Base-by-base conservation (phyloP, 2,888 invertebrate species). In the Agrypnus murinus region DNA sequence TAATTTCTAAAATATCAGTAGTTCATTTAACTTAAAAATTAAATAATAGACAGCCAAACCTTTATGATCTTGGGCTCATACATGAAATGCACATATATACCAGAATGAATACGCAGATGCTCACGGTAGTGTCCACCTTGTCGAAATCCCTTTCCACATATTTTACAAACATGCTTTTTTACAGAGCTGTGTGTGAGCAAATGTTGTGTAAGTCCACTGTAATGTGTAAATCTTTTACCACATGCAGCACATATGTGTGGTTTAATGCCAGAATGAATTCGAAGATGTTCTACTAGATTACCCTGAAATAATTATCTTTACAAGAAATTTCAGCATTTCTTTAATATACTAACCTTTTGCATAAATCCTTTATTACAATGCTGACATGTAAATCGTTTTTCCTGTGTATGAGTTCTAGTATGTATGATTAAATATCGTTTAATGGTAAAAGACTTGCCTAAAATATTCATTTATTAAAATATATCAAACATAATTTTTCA, bases 101-200 rank as follows among this genome's bases (percentile, higher is more conserved):
- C 78, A 6, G 80, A 77, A 48, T 80, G 81, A 8, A 75, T 77
- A 7, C 78, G 72, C 36, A 73, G 65, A 38, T 75, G 74, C 34
- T 71, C 72, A 10, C 70, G 40, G 25, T 65, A 71, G 55, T 74
- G 72, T 7, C 71, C 73, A 34, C 58, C 60, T 32, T 62, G 62
- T 40, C 65, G 53, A 59, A 75, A 75, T 9, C 64, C 43, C 34
- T 72, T 74, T 32, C 73, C 74, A 40, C 75, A 75, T 31, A 74
- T 65, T 34, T 70, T 53, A 45, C 75, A 75, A 25, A 48, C 32
- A 40, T 68, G 53, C 43, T 65, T 76, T 32, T 72, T 75, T 7
- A 60, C 63, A 31, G 73, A 48, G 19, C 53, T 70, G 31, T 72
- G 74, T 8, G 53, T 73, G 15, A 60, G 46, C 10, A 69, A 38